Evolutionary conservation across 2,113 vertebrate genomes (phyloP).

Genomic region (Macaca mulatta): DNA sequence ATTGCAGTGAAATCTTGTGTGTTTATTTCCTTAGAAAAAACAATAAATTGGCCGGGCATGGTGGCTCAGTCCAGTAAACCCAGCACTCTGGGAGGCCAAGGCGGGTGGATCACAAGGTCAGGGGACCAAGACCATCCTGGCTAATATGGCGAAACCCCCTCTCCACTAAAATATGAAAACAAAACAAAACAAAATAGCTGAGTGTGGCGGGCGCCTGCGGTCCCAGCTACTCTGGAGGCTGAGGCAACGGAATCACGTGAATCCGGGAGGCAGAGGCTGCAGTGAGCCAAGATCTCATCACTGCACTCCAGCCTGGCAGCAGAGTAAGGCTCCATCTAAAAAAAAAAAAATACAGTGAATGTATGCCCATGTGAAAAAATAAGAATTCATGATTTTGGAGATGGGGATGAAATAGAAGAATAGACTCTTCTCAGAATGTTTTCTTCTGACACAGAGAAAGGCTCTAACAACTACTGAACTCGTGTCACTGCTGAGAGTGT

Average conservation of each 20-base stretch:
- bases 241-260: too few species aligned
- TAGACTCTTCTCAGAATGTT: background rate
- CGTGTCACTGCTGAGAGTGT: background rate
- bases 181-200: too few species aligned
- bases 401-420: background rate
- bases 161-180: too few species aligned
- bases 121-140: too few species aligned
- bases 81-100: too few species aligned
- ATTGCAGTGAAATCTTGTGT: background rate
- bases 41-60: background rate
- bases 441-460: background rate
- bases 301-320: too few species aligned
- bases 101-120: accelerated
- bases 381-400: background rate
- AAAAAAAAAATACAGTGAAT: background rate
- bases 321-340: too few species aligned
- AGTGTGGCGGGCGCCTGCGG: too few species aligned
- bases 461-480: background rate
- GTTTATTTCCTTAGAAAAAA: background rate
- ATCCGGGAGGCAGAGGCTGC: too few species aligned
- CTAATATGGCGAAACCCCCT: too few species aligned
- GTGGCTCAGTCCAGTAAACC: too few species aligned
- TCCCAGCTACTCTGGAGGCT: too few species aligned
- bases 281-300: accelerated
- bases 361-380: background rate